These are phyloP conservation scores for Spheniscus mendiculus DNA, from an alignment of 2,113 vertebrate species.

Conservation along the genomic window DNA sequence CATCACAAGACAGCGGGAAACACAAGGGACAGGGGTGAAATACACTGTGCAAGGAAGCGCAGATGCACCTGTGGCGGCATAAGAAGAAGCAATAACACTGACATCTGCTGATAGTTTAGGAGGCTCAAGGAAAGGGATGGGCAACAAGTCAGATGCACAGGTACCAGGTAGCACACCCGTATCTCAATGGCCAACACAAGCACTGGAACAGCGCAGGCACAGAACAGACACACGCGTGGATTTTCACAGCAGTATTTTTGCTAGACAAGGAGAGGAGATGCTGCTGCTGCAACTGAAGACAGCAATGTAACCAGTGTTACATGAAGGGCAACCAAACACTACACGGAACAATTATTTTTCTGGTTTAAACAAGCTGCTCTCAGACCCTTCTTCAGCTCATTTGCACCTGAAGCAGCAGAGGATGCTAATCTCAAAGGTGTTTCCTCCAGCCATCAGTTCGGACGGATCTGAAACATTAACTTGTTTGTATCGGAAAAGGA, in stretches of 20 bases:
- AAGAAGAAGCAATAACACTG: not conserved
- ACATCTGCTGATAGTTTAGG: not conserved
- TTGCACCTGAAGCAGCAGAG: not conserved
- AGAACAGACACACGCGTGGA: rapidly evolving
- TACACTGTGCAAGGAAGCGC: rapidly evolving
- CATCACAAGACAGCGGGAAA: not conserved
- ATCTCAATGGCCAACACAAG: not conserved
- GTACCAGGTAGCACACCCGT: not conserved
- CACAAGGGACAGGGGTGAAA: not conserved
- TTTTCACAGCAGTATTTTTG: not conserved
- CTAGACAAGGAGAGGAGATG: not conserved
- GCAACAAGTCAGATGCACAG: not conserved
- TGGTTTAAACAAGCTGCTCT: not conserved
- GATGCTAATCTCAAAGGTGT: not conserved
- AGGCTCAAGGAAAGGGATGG: not conserved
- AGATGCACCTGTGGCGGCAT: rapidly evolving
- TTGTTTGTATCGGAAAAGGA: constrained; percentile 6
- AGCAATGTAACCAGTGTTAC: rapidly evolving
- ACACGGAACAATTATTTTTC: rapidly evolving
- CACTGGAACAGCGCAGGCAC: not conserved
- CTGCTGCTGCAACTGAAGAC: not conserved
- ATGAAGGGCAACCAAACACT: not conserved
- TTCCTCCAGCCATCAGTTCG: not conserved
- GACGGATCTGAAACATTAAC: not conserved
- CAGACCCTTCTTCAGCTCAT: not conserved